phyloP scores from a whole-genome alignment of 2,113 vertebrate genomes.

The Myanophis thanlyinensis region DNA sequence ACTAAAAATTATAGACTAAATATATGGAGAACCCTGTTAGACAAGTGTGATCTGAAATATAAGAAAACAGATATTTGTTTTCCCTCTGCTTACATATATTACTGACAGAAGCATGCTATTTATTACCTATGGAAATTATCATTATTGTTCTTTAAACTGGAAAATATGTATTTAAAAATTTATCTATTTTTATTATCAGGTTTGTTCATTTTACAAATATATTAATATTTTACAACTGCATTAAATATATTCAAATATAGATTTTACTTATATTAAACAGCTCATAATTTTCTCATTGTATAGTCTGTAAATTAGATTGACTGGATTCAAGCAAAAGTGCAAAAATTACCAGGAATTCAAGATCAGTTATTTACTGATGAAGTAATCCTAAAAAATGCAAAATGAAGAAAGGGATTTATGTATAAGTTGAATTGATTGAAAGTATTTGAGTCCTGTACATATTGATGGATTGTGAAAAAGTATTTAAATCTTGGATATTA shows the following conservation, averaged over 20 bases:
- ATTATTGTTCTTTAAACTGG: background rate
- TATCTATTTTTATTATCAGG: background rate
- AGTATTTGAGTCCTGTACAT: background rate
- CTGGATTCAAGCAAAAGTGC: background rate
- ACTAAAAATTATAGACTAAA: background rate
- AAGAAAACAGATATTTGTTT: background rate
- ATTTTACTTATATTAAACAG: background rate
- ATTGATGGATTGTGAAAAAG: background rate
- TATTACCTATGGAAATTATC: background rate
- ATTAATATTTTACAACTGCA: background rate
- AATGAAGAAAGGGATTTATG: background rate
- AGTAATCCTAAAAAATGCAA: background rate
- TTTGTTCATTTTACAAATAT: background rate
- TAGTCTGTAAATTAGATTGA: background rate
- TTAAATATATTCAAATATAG: background rate
- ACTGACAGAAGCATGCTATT: background rate
- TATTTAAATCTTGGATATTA: background rate
- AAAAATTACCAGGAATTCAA: background rate
- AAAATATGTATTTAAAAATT: background rate
- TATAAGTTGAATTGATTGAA: background rate
- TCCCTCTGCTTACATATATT: background rate
- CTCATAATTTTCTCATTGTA: background rate
- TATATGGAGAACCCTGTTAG: background rate
- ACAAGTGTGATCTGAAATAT: background rate
- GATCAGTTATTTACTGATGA: background rate